Evolutionary conservation across 2,113 vertebrate genomes (phyloP).

Genomic region (Sorex fumeus): DNA sequence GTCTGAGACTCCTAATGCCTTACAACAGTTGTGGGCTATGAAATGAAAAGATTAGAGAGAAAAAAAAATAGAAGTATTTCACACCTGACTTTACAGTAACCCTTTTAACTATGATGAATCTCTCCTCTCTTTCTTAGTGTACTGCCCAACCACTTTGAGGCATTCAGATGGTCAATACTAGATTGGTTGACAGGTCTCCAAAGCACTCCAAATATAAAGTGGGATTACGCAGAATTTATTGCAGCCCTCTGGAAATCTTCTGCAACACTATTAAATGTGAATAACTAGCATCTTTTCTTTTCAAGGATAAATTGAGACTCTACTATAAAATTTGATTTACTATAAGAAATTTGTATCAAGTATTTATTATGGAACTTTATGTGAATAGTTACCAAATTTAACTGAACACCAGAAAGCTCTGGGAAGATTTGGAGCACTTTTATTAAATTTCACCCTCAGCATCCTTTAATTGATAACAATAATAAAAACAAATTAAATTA

Average conservation of each 20-base stretch:
- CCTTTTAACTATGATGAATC: background rate
- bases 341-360: background rate
- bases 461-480: background rate
- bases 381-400: slow-evolving; percentile 6
- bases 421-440: background rate
- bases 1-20: background rate
- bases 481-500: background rate
- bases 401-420: background rate
- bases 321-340: slow-evolving; percentile 11
- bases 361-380: background rate
- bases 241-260: background rate
- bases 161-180: background rate
- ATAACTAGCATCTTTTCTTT: background rate
- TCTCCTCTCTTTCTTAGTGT: background rate
- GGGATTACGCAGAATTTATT: background rate
- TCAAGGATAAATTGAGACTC: background rate
- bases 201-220: background rate
- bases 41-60: background rate
- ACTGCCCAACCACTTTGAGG: background rate
- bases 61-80: background rate
- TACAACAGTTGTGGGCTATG: background rate
- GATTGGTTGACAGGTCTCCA: background rate
- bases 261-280: background rate
- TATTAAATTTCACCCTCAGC: background rate
- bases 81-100: background rate